Percentiles rank a stretch among this genome's conserved stretches.
phyloP scores from a whole-genome alignment of 2,797 vertebrate species.

The Nannoperca obscura region DNA sequence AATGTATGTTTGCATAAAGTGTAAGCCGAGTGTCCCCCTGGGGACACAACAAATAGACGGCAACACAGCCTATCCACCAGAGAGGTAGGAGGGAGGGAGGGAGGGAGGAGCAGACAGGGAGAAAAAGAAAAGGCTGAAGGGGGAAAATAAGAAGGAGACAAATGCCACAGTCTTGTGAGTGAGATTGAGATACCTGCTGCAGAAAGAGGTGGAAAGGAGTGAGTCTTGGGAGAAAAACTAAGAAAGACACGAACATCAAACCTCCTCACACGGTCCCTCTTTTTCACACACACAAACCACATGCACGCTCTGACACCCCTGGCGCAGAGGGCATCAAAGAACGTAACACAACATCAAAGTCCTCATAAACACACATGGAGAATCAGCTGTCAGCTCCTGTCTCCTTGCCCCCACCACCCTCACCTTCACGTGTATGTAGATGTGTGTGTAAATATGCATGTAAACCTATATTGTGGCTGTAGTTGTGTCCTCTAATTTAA shows the following conservation, averaged over 20 bases:
- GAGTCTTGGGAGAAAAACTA: slow-evolving; percentile 23
- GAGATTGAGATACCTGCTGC: slow-evolving; percentile 61
- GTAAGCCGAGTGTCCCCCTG: slow-evolving; percentile 39
- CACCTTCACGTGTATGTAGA: background rate
- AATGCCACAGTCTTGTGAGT: slow-evolving; percentile 25
- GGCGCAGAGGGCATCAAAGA: slow-evolving; percentile 65
- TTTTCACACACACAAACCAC: slow-evolving; percentile 4
- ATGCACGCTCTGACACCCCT: slow-evolving; percentile 28
- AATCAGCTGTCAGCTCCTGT: slow-evolving; percentile 67
- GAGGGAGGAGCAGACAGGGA: slow-evolving; percentile 10
- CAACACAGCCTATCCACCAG: slow-evolving; percentile 32
- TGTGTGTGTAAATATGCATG: background rate
- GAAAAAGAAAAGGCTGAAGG: slow-evolving; percentile 26
- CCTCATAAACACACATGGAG: slow-evolving; percentile 60
- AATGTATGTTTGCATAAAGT: slow-evolving; percentile 70
- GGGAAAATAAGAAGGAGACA: slow-evolving; percentile 35
- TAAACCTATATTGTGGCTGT: slow-evolving; percentile 25
- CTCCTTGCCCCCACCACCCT: slow-evolving; percentile 21
- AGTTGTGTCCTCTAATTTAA: slow-evolving; percentile 41
- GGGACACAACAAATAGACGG: slow-evolving; percentile 66
- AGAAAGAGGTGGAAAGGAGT: slow-evolving; percentile 26
- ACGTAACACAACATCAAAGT: slow-evolving; percentile 77
- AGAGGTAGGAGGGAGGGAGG: slow-evolving; percentile 23
- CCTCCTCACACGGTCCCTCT: slow-evolving; percentile 19
- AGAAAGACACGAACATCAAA: slow-evolving; percentile 32